Conservation (phyloP, 2,797 vertebrate species). For the Botia almorhae region DNA sequence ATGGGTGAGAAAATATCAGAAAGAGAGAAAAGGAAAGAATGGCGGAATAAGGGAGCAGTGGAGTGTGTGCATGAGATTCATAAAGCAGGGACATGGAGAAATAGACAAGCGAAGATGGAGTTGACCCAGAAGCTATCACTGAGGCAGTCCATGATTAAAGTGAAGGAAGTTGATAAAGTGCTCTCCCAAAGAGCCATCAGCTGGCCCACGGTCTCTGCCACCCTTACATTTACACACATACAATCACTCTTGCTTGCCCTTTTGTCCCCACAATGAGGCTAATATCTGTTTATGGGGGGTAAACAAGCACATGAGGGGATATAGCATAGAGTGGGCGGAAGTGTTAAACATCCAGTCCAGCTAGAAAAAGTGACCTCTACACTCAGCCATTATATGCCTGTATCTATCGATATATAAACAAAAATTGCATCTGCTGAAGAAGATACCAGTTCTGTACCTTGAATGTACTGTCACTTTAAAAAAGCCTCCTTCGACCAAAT, state of each 20-base stretch:
- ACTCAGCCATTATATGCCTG: background rate
- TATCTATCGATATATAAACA: too few relatives aligned
- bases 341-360: background rate
- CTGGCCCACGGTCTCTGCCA: conserved; percentile 5
- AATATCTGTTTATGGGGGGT: background rate
- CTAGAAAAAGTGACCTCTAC: background rate
- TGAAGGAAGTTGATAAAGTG: conserved; percentile 44
- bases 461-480: background rate
- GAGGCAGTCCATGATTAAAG: conserved; percentile 47
- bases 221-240: conserved; percentile 18
- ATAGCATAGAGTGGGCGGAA: background rate
- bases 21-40: conserved; percentile 7
- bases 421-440: background rate
- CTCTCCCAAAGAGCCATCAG: conserved; percentile 27
- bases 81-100: background rate
- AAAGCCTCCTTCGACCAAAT: too few relatives aligned
- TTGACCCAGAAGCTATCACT: conserved; percentile 49
- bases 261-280: background rate
- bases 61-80: background rate
- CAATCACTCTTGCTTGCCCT: background rate
- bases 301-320: too few relatives aligned
- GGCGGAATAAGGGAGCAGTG: background rate
- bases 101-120: conserved; percentile 22
- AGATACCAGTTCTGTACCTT: background rate
- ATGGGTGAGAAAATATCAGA: conserved; percentile 2